These are phyloP conservation scores for Drosophila mayri DNA, from an alignment of 1,140 invertebrate genomes.

Conservation along the genomic window DNA sequence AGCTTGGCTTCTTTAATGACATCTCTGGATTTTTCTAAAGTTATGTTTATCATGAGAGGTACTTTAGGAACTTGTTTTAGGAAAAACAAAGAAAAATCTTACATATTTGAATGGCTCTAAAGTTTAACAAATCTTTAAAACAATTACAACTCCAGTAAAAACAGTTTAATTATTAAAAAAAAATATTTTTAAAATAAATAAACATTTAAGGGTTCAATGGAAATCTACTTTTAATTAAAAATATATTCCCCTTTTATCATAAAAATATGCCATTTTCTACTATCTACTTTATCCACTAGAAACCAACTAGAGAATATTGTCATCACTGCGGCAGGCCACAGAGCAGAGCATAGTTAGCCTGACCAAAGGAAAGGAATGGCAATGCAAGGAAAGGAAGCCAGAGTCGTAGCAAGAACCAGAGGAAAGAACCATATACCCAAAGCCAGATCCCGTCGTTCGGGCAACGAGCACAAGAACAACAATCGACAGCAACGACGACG, in stretches of 20 bases:
- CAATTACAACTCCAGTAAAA: not conserved
- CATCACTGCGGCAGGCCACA: constrained; percentile 8
- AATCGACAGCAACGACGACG: constrained; percentile 41
- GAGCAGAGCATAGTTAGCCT: constrained; percentile 13
- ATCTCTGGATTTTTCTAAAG: not conserved
- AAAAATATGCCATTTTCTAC: not conserved
- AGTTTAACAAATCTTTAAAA: not conserved
- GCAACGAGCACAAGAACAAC: constrained; percentile 50
- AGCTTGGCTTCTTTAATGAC: constrained; percentile 3
- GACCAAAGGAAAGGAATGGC: constrained; percentile 8
- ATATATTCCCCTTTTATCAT: not conserved
- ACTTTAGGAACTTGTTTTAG: too few species aligned
- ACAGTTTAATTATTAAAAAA: not conserved
- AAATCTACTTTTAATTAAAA: not conserved
- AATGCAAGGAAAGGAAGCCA: constrained; percentile 20
- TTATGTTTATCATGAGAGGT: not conserved
- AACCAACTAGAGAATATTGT: not conserved
- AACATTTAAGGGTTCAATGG: not conserved
- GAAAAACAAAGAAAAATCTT: not conserved
- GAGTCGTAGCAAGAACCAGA: constrained; percentile 29
- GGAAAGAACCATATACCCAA: constrained; percentile 25
- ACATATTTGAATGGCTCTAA: not conserved
- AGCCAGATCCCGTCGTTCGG: constrained; percentile 48
- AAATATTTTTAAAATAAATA: not conserved
- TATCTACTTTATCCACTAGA: not conserved